Base-by-base conservation (phyloP, 2,888 invertebrate genomes). In the Caenorhabditis doughertyi region DNA sequence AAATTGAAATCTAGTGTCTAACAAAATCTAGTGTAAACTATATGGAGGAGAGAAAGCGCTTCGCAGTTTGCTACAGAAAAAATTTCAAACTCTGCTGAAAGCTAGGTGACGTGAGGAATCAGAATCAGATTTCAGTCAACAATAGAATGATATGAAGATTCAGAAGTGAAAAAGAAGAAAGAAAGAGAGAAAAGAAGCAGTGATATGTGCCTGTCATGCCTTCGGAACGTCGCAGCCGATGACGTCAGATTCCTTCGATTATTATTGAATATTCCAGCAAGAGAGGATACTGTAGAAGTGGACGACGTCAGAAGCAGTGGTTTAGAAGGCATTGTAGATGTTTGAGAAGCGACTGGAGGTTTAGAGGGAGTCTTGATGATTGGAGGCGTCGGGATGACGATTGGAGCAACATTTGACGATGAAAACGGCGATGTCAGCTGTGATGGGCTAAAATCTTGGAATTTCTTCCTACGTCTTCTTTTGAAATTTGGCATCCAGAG, bases 391-490 rank as follows among this genome's bases (percentile, higher is more conserved):
- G 56, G 29, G 2, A 42, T 29, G 2, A 25, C 56, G 8, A 35
- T 29, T 8, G 60, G 29, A 3, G 53, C 47, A 1, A 25, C 56
- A 9, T 51, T 29, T 8, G 60, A 29, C 16, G 64, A 39, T 49
- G 70, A 21, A 39, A 51, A 58, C 9, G 65, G 55, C 21, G 70
- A 65, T 18, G 71, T 51, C 13, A 67, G 39, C 65, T 74, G 76
- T 16, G 82, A 82, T 47, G 82, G 82, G 58, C 82, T 82, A 72
- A 68, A 82, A 82, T 42, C 56, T 49, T 4, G 39, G 5, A 9
- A 16, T 47, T 23, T 29, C 25, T n/a, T 39, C 39, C 18, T 32
- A 47, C 64, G n/a, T 62, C n/a, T 7, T n/a, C 7, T 18, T 35
- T 29, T 16, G 18, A 27, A 25, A 9, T 16, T 65, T 27, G 32